Percentiles rank a stretch among this genome's conserved stretches.
Evolutionary conservation across 2,797 vertebrate species (phyloP).

Genomic region (Loris lydekkerianus): DNA sequence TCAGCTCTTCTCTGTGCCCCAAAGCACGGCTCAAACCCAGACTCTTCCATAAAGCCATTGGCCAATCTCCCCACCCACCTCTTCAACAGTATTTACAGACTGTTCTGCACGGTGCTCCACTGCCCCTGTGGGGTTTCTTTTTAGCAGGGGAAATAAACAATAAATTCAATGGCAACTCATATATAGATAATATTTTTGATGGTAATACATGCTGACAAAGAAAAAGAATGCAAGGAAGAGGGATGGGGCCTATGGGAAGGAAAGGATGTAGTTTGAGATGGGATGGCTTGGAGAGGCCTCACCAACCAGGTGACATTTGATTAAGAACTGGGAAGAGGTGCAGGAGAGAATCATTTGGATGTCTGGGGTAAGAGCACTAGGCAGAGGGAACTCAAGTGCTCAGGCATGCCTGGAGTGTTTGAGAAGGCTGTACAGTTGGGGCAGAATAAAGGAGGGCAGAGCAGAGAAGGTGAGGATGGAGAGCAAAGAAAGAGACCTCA

Average conservation of each 20-base stretch:
- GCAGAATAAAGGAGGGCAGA: not conserved
- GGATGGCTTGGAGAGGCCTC: not conserved
- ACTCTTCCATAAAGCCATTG: not conserved
- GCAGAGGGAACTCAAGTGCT: not conserved
- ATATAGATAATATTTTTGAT: not conserved
- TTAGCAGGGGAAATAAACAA: not conserved
- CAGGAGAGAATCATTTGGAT: not conserved
- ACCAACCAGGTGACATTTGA: not conserved
- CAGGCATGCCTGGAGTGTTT: not conserved
- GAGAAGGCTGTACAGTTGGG: not conserved
- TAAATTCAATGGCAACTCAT: not conserved
- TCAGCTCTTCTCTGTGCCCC: not conserved
- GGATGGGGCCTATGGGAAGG: not conserved
- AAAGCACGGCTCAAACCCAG: not conserved
- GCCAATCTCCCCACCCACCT: not conserved
- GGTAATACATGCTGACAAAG: not conserved
- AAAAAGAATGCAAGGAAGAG: not conserved
- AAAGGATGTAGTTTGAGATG: not conserved
- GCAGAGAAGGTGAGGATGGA: not conserved
- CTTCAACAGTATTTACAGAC: not conserved
- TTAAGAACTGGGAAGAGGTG: not conserved
- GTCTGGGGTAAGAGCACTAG: not conserved
- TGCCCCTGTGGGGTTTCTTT: not conserved
- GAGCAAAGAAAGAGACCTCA: not conserved
- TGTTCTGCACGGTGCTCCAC: not conserved